Base-by-base conservation (phyloP, 2,888 invertebrate genomes). In the Hesperia comma region DNA sequence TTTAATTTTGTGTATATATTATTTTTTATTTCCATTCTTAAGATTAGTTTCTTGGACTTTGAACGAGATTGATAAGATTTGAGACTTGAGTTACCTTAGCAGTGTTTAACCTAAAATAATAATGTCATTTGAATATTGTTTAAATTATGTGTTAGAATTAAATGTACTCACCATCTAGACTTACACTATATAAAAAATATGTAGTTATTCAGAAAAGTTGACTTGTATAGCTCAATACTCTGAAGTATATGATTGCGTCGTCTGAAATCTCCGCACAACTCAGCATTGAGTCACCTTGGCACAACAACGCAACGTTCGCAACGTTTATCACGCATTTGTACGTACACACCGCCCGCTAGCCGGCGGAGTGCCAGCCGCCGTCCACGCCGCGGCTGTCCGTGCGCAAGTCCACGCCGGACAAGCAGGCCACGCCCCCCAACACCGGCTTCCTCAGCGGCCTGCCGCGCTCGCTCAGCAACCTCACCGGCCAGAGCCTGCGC, bases 401-500 rank as follows among this genome's bases (percentile, higher is more conserved):
- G 53, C 63, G 72, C 64, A 63, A 81, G 76, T 63, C 71, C 69
- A 66, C 75, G 67, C 67, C 71, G 62, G 72, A 75, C 75, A 43
- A 64, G 68, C 53, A 74, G 70, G 37, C 17, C 46, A 41, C 51
- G 61, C 77, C 80, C 73, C 67, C 72, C 43, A 77, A 81, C 76
- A 78, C 82, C 21, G 85, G 91, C 69, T 92, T 93, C 81, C 86
- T 93, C 1, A 86, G 86, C 80, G 91, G 88, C 0, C 80, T 93
- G 10, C 93, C 93, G 0, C 73, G 93, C 0, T 92, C 92, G 0
- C 82, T 93, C 5, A 90, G 89, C 82, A 92, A 91, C 77, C 84
- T 93, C 17, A 93, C 93, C 19, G 91, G 92, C 0, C 93, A 93
- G 77, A 90, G 90, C 68, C 69, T 92, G 0, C 72, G 89, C 7